These are phyloP conservation scores for Lochmaea capreae DNA, from an alignment of 2,888 invertebrate species.

Conservation along the genomic window DNA sequence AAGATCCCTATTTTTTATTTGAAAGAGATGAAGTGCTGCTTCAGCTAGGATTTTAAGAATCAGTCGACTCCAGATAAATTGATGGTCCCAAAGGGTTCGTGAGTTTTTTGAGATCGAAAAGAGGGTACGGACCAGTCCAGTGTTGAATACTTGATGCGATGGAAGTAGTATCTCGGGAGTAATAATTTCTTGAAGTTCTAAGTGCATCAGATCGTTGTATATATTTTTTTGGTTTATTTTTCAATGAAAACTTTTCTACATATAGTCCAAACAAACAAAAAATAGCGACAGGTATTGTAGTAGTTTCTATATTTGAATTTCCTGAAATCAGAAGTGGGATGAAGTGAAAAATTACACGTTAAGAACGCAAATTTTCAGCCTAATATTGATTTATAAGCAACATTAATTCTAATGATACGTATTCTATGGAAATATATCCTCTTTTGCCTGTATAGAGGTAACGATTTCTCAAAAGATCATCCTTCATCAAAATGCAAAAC, in stretches of 20 bases:
- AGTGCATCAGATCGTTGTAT: constrained; percentile 49
- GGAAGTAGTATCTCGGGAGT: constrained; percentile 50
- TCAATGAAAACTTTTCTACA: background rate
- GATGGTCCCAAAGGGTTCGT: background rate
- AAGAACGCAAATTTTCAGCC: too few relatives aligned
- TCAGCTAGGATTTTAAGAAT: background rate
- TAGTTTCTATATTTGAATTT: too few relatives aligned
- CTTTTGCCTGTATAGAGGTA: background rate
- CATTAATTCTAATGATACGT: too few relatives aligned
- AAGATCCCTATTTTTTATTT: background rate
- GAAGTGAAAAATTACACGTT: too few relatives aligned
- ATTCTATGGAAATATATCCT: too few relatives aligned
- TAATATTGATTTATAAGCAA: too few relatives aligned
- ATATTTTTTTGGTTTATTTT: constrained; percentile 26
- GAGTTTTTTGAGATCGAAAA: constrained; percentile 10
- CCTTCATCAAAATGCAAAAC: background rate
- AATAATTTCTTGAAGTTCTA: constrained; percentile 48
- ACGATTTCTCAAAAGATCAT: background rate
- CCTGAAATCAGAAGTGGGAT: too few relatives aligned
- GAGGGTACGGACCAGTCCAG: constrained; percentile 33
- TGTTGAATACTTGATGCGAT: constrained; percentile 48
- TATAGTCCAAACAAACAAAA: too few relatives aligned
- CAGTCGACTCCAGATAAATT: background rate
- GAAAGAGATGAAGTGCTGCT: background rate
- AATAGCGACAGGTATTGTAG: too few relatives aligned